These are phyloP conservation scores for Trachops cirrhosus DNA, from an alignment of 2,797 vertebrate species.

Conservation along the genomic window DNA sequence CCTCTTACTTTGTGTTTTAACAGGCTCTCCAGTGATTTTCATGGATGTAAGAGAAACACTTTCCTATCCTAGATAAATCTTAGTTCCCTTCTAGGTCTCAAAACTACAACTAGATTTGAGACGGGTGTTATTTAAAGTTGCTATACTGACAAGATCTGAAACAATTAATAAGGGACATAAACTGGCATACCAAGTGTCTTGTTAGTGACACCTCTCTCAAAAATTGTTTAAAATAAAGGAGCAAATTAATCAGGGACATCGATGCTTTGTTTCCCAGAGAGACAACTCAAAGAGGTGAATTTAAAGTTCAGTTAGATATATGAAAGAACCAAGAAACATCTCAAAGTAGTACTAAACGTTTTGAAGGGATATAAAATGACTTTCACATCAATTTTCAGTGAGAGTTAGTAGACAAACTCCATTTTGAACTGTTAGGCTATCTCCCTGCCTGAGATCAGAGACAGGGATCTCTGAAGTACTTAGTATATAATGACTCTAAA, in stretches of 20 bases:
- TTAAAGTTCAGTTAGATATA: not conserved
- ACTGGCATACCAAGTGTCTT: not conserved
- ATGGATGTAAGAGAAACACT: not conserved
- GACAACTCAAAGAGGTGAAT: not conserved
- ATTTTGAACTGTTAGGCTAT: not conserved
- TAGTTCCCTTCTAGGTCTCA: not conserved
- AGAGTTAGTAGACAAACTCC: not conserved
- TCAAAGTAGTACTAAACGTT: constrained; percentile 11
- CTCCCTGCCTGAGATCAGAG: not conserved
- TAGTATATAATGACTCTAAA: constrained; percentile 18
- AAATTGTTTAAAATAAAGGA: not conserved
- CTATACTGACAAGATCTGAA: not conserved
- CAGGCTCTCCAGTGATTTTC: not conserved
- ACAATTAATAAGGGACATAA: not conserved
- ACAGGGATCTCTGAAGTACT: constrained; percentile 45
- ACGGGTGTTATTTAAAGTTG: not conserved
- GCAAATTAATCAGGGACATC: not conserved
- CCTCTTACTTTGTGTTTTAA: not conserved
- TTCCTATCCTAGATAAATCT: not conserved
- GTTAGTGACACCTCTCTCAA: not conserved
- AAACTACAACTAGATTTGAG: not conserved
- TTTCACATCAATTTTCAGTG: constrained; percentile 21
- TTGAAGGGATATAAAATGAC: not conserved
- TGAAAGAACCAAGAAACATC: not conserved
- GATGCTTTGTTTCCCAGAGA: not conserved